These are phyloP conservation scores for Odontomachus brunneus DNA, from an alignment of 1,140 invertebrate genomes.

Conservation along the genomic window DNA sequence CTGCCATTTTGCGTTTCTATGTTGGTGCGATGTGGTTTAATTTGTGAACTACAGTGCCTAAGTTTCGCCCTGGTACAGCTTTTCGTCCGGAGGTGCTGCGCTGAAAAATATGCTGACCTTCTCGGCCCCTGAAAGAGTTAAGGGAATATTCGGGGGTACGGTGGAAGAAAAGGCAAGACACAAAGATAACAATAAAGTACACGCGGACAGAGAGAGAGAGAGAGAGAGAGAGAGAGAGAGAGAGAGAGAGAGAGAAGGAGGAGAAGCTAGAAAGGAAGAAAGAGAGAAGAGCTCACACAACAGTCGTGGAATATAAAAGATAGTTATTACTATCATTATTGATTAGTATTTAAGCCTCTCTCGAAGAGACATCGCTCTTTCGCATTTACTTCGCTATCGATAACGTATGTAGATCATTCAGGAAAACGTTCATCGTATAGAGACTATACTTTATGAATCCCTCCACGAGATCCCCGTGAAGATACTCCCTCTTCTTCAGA, in stretches of 20 bases:
- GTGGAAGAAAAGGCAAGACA: neutral
- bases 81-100: slow-evolving; percentile 25
- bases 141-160: slow-evolving; percentile 9
- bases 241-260: slow-evolving; percentile 16
- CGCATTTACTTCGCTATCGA: slow-evolving; percentile 71
- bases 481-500: slow-evolving; percentile 7
- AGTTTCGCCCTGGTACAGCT: slow-evolving; percentile 39
- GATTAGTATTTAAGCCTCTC: slow-evolving; percentile 80
- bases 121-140: slow-evolving; percentile 51
- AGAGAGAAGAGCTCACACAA: slow-evolving; percentile 45
- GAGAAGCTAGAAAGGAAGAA: neutral
- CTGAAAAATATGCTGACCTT: slow-evolving; percentile 26
- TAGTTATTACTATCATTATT: slow-evolving; percentile 78
- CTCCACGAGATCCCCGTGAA: slow-evolving; percentile 55
- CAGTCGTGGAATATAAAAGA: slow-evolving; percentile 50
- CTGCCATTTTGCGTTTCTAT: slow-evolving; percentile 43
- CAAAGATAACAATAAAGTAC: slow-evolving; percentile 27
- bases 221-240: slow-evolving; percentile 4
- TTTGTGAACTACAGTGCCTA: slow-evolving; percentile 57
- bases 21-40: slow-evolving; percentile 60
- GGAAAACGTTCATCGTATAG: slow-evolving; percentile 65
- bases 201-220: neutral
- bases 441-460: slow-evolving; percentile 65
- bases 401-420: slow-evolving; percentile 73
- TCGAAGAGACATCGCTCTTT: slow-evolving; percentile 60